Conservation (phyloP, 1,140 invertebrate genomes). For the Proctacanthus coquilletti region DNA sequence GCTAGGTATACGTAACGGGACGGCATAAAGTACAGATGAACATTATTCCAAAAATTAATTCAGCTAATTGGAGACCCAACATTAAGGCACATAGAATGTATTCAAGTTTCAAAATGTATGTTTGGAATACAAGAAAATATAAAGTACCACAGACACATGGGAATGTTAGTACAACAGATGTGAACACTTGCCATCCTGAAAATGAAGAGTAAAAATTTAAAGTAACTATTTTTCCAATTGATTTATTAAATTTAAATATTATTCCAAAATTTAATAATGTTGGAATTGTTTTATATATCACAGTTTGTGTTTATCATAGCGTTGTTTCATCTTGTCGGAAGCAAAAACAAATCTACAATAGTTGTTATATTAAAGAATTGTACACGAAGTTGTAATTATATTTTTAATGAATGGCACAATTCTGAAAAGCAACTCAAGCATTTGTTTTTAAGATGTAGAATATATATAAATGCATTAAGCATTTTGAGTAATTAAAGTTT, state of each 20-base stretch:
- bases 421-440: no score
- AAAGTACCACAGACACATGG: slow-evolving; percentile 65
- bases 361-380: no score
- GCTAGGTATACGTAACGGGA: slow-evolving; percentile 37
- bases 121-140: slow-evolving; percentile 78
- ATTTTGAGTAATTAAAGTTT: no score
- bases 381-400: no score
- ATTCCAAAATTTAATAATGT: not conserved
- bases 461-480: no score
- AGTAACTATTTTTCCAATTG: slow-evolving; percentile 16
- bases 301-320: slow-evolving; percentile 58
- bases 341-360: no score
- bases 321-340: slow-evolving; percentile 62
- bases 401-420: no score
- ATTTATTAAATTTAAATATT: not conserved
- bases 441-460: no score
- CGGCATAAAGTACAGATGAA: slow-evolving; percentile 60
- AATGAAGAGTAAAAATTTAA: slow-evolving; percentile 15
- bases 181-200: slow-evolving; percentile 54
- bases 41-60: slow-evolving; percentile 58
- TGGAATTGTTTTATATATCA: not conserved
- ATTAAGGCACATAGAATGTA: slow-evolving; percentile 75
- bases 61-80: slow-evolving; percentile 58
- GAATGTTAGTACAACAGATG: slow-evolving; percentile 65
- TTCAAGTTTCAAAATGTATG: slow-evolving; percentile 61